Evolutionary conservation across 2,888 invertebrate species (phyloP), one percentile per base, ranked within the genome.

Genomic region (Apamea monoglypha): DNA sequence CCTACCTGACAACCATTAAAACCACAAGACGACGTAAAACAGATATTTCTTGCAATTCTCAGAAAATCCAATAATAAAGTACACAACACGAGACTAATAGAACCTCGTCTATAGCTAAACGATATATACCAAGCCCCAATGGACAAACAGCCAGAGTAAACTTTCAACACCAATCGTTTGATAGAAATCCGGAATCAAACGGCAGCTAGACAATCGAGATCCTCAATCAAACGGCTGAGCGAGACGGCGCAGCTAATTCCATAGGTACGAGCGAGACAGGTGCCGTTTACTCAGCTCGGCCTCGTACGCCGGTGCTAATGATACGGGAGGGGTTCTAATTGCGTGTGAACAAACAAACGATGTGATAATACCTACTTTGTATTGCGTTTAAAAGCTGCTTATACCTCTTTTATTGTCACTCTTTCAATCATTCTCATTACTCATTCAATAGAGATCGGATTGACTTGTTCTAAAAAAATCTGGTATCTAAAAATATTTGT

Each of bases 271-370:
- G 78, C 59, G 92, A 89, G 93, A 93, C 89, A 79, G 90, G 44
- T 86, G 84, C 84, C 86, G 77, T 82, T 93, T 82, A 83, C 87
- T 89, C 89, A 90, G 92, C 90, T 88, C 90, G 88, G 91, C 87
- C 87, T 89, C 89, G 88, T 83, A 88, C 89, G 89, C 91, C 91
- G 92, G 94, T 94, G 95, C 94, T 96, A 96, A 96, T 96, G 95
- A 96, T 95, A 93, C 95, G 92, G 94, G 93, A 92, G 94, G 93
- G 94, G 94, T 91, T 94, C 95, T 96, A 96, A 96, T 96, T 96
- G 96, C 95, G 95, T 94, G 95, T 94, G 95, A 95, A 96, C 94
- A 95, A 94, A 95, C 94, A 95, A 94, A 94, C 93, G 93, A 94
- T 87, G 93, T 94, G 94, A 94, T 95, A 94, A 95, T 95, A 95